Base-by-base conservation (phyloP, 2,113 vertebrate species). In the Euleptes europaea region DNA sequence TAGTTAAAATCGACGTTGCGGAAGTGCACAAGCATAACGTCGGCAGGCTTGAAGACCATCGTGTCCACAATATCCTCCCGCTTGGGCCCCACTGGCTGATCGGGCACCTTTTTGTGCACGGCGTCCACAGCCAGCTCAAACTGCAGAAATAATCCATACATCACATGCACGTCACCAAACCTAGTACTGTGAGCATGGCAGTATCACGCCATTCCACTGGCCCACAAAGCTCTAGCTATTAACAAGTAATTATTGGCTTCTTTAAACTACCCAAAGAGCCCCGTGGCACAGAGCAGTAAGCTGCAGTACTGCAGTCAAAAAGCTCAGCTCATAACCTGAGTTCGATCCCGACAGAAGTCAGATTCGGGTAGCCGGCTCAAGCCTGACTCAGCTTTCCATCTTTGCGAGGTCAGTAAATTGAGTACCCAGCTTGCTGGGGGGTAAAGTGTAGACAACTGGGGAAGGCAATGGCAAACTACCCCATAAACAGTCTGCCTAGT, bases 51-150 rank as follows among this genome's bases (percentile, higher is more conserved):
- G 93, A 98, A 98, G 85, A 98, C 96, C 97, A 98, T 98, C 14
- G 97, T 98, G 90, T 98, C 98, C 1, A 98, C 97, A 63, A 98
- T 98, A 63, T 98, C 98, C 90, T 98, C 98, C 54, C 97, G 95
- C 67, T 97, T 96, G 69, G 98, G 98, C 78, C 88, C 95, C 84
- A 65, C 94, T 80, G 76, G 92, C 84, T 86, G 96, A 87, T 97
- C 97, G 1, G 84, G 94, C 35, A 86, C 91, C 91, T 91, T 87
- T 88, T 97, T 97, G 92, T 98, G 98, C 82, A 98, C 98, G n/a
- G 98, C 98, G 3, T 98, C 98, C 71, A 98, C 97, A 28, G 98
- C 98, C 84, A 98, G 92, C 92, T 98, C 98, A 86, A 98, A 98
- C 98, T 98, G 90, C 12, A 90, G 87, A 86, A 49, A 65, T 12